Percentiles rank a stretch among this genome's conserved stretches.
These are phyloP conservation scores for Ischnura elegans DNA, from an alignment of 2,888 invertebrate species.

Conservation along the genomic window DNA sequence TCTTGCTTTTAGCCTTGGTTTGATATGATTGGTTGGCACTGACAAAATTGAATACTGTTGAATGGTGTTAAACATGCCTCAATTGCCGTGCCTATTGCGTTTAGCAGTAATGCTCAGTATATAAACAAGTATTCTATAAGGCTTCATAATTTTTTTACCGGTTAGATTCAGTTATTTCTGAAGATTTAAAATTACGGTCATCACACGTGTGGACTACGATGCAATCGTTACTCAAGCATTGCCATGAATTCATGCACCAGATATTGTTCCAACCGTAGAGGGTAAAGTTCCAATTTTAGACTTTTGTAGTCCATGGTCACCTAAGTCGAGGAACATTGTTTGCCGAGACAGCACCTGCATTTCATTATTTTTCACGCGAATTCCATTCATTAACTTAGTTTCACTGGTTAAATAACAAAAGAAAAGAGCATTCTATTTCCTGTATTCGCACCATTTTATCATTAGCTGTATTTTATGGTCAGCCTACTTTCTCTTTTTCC, in stretches of 20 bases:
- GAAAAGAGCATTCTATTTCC: too few species aligned
- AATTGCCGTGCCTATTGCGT: not conserved
- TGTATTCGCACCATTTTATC: not conserved
- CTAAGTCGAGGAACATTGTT: not conserved
- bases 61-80: not conserved
- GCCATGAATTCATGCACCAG: not conserved
- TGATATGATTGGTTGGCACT: not conserved
- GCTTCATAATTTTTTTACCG: too few species aligned
- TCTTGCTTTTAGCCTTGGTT: too few species aligned
- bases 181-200: not conserved
- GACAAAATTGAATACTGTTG: not conserved
- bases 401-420: not conserved
- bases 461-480: too few species aligned
- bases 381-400: not conserved
- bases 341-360: slow-evolving; percentile 28
- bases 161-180: not conserved
- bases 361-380: not conserved
- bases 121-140: too few species aligned
- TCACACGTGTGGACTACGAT: not conserved
- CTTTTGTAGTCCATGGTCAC: not conserved
- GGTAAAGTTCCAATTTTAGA: too few species aligned
- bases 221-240: not conserved
- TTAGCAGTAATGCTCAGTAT: too few species aligned
- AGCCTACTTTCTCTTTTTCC: not conserved
- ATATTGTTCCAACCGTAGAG: not conserved